phyloP scores from a whole-genome alignment of 2,797 vertebrate species.

The Scomberomorus guttatus region DNA sequence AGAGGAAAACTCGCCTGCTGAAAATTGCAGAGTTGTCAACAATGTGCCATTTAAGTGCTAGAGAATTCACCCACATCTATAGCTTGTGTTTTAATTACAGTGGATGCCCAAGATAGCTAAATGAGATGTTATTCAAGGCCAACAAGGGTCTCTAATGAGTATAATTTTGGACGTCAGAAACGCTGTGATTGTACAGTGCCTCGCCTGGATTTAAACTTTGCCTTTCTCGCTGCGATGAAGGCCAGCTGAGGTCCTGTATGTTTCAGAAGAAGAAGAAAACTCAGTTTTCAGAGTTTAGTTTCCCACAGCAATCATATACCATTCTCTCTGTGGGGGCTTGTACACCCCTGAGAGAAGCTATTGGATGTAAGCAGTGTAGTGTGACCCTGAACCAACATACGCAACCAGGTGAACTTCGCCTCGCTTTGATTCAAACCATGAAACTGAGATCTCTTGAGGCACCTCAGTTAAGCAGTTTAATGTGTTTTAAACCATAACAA shows the following conservation, averaged over 20 bases:
- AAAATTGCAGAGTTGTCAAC: constrained; percentile 44
- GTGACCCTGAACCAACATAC: constrained; percentile 16
- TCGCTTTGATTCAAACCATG: constrained; percentile 14
- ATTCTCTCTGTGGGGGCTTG: background rate
- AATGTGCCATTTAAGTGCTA: constrained; percentile 30
- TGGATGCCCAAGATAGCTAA: constrained; percentile 43
- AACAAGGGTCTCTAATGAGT: constrained; percentile 48
- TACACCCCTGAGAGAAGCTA: background rate
- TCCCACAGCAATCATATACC: constrained; percentile 7
- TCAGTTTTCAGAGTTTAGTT: constrained; percentile 14
- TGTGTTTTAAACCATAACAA: constrained; percentile 19
- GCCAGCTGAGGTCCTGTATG: constrained; percentile 6
- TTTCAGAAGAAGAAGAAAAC: background rate
- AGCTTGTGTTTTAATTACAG: constrained; percentile 52
- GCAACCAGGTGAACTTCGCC: constrained; percentile 32
- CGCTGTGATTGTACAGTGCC: constrained; percentile 37
- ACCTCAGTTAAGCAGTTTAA: constrained; percentile 15
- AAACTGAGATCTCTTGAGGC: constrained; percentile 1
- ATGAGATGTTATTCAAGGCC: constrained; percentile 47
- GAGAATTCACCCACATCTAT: constrained; percentile 35
- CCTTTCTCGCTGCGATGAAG: background rate
- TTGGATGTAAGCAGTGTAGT: constrained; percentile 2
- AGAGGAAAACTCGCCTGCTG: background rate
- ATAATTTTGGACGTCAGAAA: constrained; percentile 47
- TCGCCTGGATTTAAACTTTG: constrained; percentile 47